Percentiles rank a stretch among this genome's conserved stretches.
These are phyloP conservation scores for Teinopalpus imperialis DNA, from an alignment of 2,888 invertebrate species.

Conservation along the genomic window DNA sequence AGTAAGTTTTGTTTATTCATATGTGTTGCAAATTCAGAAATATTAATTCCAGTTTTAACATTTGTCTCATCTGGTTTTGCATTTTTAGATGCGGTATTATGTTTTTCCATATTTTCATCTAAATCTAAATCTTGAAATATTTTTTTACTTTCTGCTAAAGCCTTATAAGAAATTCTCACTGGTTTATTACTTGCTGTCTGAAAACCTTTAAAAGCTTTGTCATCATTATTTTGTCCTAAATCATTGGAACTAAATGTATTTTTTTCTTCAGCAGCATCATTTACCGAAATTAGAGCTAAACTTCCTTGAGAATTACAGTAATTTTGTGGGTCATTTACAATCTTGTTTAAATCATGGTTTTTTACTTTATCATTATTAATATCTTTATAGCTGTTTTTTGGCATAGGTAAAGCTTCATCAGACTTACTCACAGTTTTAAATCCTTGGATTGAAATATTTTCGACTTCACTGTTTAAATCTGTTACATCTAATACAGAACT, in stretches of 20 bases:
- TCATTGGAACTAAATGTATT: too few species aligned
- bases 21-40: not conserved
- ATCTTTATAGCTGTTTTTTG: too few species aligned
- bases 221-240: too few species aligned
- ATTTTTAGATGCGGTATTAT: not conserved
- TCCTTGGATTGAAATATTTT: not conserved
- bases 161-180: constrained; percentile 40
- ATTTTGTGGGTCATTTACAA: too few species aligned
- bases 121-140: constrained; percentile 43
- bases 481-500: not conserved
- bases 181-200: constrained; percentile 53
- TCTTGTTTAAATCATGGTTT: too few species aligned
- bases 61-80: too few species aligned
- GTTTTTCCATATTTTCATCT: constrained; percentile 1
- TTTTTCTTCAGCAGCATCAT: too few species aligned
- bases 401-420: too few species aligned
- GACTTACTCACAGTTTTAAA: too few species aligned
- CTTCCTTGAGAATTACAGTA: too few species aligned
- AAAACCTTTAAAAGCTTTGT: constrained; percentile 41
- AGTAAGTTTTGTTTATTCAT: constrained; percentile 31
- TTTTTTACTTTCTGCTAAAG: constrained; percentile 42
- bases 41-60: not conserved
- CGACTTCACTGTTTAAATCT: not conserved
- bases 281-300: too few species aligned
- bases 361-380: too few species aligned